Conservation (phyloP, 2,113 vertebrate genomes). For the Pteruthius melanotis region DNA sequence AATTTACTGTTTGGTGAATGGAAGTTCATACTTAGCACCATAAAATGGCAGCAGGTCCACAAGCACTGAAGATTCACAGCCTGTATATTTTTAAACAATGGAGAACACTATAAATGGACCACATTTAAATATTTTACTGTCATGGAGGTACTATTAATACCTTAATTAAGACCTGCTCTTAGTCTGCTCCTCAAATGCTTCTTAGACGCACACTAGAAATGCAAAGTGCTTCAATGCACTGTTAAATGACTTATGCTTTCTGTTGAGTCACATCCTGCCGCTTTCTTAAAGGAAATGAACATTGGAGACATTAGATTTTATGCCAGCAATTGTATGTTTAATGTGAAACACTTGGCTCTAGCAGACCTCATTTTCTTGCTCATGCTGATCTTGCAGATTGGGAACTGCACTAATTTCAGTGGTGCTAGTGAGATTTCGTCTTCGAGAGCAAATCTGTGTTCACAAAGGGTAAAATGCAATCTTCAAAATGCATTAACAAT, state of each 20-base stretch:
- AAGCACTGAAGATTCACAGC: not conserved
- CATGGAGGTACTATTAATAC: not conserved
- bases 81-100: not conserved
- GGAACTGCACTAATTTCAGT: not conserved
- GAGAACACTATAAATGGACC: not conserved
- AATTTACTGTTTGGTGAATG: not conserved
- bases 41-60: not conserved
- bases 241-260: not conserved
- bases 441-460: not conserved
- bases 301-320: not conserved
- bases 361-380: not conserved
- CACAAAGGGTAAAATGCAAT: not conserved
- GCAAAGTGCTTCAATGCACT: not conserved
- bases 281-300: not conserved
- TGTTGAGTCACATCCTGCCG: slow-evolving; percentile 10
- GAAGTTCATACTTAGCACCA: not conserved
- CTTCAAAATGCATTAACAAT: not conserved
- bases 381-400: not conserved
- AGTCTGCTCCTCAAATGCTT: not conserved
- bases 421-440: not conserved
- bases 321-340: slow-evolving; percentile 21
- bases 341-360: slow-evolving; percentile 1
- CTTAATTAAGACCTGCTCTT: not conserved
- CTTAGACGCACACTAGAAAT: not conserved
- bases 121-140: not conserved